Conservation (phyloP, 2,113 vertebrate genomes). For the Morone chrysops region DNA sequence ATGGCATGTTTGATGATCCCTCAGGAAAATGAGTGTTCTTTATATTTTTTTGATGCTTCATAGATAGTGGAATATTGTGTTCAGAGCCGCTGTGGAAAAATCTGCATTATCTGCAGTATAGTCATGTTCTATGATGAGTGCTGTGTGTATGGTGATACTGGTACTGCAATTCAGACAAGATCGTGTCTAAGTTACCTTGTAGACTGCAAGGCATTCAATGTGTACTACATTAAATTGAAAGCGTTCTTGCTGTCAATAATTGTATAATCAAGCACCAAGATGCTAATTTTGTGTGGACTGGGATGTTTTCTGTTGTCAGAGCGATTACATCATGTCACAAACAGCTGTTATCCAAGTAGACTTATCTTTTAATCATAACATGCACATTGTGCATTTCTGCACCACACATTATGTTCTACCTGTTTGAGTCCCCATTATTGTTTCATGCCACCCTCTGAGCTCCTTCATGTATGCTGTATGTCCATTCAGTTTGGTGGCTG, state of each 20-base stretch:
- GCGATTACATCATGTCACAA: no score
- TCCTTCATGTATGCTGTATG: background rate
- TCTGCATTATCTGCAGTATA: no score
- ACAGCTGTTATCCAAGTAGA: no score
- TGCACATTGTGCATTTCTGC: background rate
- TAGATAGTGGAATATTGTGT: no score
- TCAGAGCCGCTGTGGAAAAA: no score
- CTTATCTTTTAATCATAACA: no score
- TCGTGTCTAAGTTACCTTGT: background rate
- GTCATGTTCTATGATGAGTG: background rate
- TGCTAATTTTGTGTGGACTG: no score
- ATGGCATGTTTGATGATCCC: background rate
- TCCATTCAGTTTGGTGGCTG: background rate
- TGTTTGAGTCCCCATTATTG: background rate
- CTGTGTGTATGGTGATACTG: background rate
- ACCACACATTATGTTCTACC: background rate
- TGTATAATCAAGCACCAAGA: no score
- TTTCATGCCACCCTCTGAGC: background rate
- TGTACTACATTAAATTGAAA: background rate
- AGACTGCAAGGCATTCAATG: background rate
- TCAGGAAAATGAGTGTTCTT: no score
- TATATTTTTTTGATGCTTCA: no score
- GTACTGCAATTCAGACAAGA: background rate
- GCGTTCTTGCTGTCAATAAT: background rate
- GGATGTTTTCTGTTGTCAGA: no score